Evolutionary conservation across 2,113 vertebrate species (phyloP), one percentile per base, ranked within the genome.

Genomic region (Notechis scutatus): DNA sequence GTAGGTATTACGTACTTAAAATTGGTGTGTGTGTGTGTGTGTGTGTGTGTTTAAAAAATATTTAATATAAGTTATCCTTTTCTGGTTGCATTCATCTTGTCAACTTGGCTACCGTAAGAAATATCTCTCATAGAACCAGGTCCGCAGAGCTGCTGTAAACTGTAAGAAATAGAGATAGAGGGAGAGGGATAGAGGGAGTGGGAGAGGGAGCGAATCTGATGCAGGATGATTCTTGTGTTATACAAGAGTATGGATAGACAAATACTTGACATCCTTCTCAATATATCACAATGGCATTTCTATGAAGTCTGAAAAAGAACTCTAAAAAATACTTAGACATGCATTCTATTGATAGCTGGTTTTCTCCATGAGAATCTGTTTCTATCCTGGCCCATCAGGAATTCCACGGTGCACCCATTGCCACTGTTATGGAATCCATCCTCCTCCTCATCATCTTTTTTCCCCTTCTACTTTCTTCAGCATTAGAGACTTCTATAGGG

Each of bases 221-320:
- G 5, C 12, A 42, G 42, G 8, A 26, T 21, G n/a, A 89, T 89
- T 88, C 11, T 18, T n/a, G 18, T 29, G 8, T 89, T 23, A 88
- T 55, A 20, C 18, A n/a, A n/a, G 93, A 86, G 88, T 87, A 34
- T 64, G 26, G 3, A 0, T 89, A 94, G 88, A 1, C 69, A 96
- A 50, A 69, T 50, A 52, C 18, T 50, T 18, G 47, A 69, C 9
- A n/a, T 39, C 24, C 24, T n/a, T 52, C 26, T 52, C 45, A 52
- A 34, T 42, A 45, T 18, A 29, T 64, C 47, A 20, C 24, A 50
- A 90, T 29, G 89, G 45, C 47, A 52, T 23, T 29, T 21, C 89
- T 52, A 10, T 47, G 52, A 6, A 90, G 10, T 64, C 12, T 90
- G 39, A 61, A 47, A 61, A 7, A 7, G 10, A 26, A 18, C 14